These are phyloP conservation scores for Tribolium castaneum DNA, from an alignment of 1,140 invertebrate genomes.

Conservation along the genomic window DNA sequence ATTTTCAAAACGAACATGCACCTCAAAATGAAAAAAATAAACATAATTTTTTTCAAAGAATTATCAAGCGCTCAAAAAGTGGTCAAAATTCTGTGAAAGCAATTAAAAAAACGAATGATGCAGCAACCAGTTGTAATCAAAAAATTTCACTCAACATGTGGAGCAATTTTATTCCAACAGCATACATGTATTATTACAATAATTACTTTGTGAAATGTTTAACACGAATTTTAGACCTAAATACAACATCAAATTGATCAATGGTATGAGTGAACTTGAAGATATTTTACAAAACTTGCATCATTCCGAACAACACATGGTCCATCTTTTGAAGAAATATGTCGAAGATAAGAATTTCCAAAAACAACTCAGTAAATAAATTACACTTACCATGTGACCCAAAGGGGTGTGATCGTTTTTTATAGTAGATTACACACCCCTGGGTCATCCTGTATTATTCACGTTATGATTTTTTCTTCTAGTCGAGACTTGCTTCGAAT, in stretches of 20 bases:
- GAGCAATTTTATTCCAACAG: neutral
- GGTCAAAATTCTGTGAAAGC: neutral
- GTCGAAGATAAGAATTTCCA: conserved; percentile 40
- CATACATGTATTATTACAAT: neutral
- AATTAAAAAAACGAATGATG: neutral
- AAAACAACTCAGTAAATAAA: conserved; percentile 46
- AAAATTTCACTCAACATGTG: neutral
- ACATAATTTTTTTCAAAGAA: conserved; percentile 5
- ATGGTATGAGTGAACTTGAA: neutral
- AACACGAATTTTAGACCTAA: neutral
- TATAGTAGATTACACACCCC: too few relatives aligned
- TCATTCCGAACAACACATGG: conserved; percentile 34
- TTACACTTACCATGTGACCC: too few relatives aligned
- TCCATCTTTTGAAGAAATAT: conserved; percentile 46
- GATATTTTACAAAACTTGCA: neutral
- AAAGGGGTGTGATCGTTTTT: too few relatives aligned
- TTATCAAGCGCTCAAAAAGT: neutral
- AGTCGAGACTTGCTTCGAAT: conserved; percentile 47
- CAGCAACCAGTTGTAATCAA: neutral
- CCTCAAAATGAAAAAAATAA: neutral
- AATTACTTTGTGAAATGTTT: neutral
- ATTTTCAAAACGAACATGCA: neutral
- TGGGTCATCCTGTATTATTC: too few relatives aligned
- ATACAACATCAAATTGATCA: conserved; percentile 4
- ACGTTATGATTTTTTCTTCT: conserved; percentile 9